Percentiles rank a stretch among this genome's conserved stretches.
Conservation (phyloP, 2,113 vertebrate genomes). For the Saguinus midas region DNA sequence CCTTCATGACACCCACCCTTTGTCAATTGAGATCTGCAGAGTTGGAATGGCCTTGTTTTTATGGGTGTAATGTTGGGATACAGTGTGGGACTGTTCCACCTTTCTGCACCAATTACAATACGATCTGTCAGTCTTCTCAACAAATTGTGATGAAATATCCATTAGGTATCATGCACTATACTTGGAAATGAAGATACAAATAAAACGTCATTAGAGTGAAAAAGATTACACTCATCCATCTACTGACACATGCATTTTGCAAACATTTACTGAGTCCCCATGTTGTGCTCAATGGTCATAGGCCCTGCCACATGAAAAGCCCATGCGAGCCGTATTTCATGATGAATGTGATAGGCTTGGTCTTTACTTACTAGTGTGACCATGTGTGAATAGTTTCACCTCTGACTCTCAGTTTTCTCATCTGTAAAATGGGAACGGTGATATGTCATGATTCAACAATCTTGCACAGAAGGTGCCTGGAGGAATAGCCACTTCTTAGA, state of each 20-base stretch:
- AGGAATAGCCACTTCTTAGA: not conserved
- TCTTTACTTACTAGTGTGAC: not conserved
- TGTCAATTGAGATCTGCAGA: not conserved
- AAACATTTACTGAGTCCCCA: not conserved
- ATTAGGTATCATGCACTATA: too few species aligned
- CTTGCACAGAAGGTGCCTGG: not conserved
- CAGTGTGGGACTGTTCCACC: not conserved
- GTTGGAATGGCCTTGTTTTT: not conserved
- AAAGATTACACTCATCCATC: not conserved
- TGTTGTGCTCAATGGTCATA: not conserved
- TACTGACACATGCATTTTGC: not conserved
- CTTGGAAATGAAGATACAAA: not conserved
- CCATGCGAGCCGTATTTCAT: not conserved
- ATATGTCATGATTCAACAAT: not conserved
- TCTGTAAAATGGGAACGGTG: not conserved
- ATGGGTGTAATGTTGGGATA: not conserved
- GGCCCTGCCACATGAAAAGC: not conserved
- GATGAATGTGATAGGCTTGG: not conserved
- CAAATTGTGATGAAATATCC: fast-evolving
- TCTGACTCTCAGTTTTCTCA: not conserved
- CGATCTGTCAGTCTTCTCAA: not conserved
- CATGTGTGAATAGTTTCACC: not conserved
- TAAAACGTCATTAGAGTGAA: not conserved
- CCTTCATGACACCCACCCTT: fast-evolving
- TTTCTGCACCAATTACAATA: not conserved